These are phyloP conservation scores for Napeogenes sylphis DNA, from an alignment of 2,888 invertebrate species.

Conservation along the genomic window DNA sequence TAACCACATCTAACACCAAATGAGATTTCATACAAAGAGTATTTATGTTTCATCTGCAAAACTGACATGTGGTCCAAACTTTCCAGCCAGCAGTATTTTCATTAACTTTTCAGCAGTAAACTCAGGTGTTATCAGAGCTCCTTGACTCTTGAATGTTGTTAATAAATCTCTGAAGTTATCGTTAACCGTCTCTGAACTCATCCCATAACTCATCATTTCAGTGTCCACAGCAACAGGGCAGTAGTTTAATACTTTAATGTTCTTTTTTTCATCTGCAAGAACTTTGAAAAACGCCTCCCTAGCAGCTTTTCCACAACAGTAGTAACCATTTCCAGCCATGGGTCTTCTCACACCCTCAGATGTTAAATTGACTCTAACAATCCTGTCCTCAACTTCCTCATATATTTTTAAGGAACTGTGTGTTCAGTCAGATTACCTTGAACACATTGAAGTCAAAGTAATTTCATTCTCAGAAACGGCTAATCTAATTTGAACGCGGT, in stretches of 20 bases:
- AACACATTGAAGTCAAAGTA: conserved; percentile 89
- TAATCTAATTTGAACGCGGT: no score
- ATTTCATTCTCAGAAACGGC: no score
- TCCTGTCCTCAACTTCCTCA: conserved; percentile 59
- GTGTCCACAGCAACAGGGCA: conserved; percentile 96
- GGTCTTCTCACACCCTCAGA: conserved; percentile 89
- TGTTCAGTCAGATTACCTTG: conserved; percentile 83
- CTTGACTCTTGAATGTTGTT: conserved; percentile 78
- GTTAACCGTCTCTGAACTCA: conserved; percentile 79
- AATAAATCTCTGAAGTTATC: conserved; percentile 79
- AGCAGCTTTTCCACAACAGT: conserved; percentile 92
- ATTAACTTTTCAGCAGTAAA: conserved; percentile 87
- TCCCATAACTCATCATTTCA: conserved; percentile 86
- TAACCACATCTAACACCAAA: conserved; percentile 1
- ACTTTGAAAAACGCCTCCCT: conserved; percentile 93
- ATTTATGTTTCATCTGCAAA: conserved; percentile 81
- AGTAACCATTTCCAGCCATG: conserved; percentile 87
- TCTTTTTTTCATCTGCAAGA: conserved; percentile 87
- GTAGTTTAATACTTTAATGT: conserved; percentile 88
- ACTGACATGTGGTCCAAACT: conserved; percentile 89
- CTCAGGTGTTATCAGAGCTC: conserved; percentile 82
- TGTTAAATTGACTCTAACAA: conserved; percentile 86
- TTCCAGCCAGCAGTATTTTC: conserved; percentile 80
- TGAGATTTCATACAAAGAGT: conserved; percentile 1
- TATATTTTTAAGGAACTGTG: conserved; percentile 84